Percentiles rank a stretch among this genome's conserved stretches.
Conservation (phyloP, 2,113 vertebrate species). For the Campylorhamphus procurvoides region DNA sequence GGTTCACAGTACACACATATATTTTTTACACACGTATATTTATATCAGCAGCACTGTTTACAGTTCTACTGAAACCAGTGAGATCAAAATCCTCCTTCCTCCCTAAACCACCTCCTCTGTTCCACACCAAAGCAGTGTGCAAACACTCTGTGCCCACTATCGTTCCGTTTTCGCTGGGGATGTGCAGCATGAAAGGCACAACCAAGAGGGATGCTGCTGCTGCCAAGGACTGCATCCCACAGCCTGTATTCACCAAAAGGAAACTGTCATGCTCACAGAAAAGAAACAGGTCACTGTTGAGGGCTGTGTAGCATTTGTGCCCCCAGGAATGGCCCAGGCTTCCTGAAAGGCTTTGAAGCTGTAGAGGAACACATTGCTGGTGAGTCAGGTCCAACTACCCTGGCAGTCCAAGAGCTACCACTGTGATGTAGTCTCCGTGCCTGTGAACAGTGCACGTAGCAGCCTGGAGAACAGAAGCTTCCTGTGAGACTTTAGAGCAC, state of each 20-base stretch:
- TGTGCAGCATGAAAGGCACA: not conserved
- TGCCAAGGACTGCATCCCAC: not conserved
- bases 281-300: not conserved
- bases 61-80: not conserved
- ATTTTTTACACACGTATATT: too few relatives aligned
- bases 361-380: not conserved
- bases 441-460: not conserved
- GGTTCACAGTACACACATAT: not conserved
- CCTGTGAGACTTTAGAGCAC: not conserved
- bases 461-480: not conserved
- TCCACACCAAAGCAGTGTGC: not conserved
- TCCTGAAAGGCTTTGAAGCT: not conserved
- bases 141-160: not conserved
- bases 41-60: not conserved
- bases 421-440: not conserved
- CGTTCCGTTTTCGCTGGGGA: not conserved
- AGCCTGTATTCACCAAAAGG: not conserved
- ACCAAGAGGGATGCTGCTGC: not conserved
- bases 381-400: not conserved
- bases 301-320: not conserved
- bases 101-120: not conserved
- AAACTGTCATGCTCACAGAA: not conserved
- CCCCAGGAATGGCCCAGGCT: not conserved
- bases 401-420: not conserved
- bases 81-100: conserved; percentile 6